Evolutionary conservation across 2,888 invertebrate genomes (phyloP).

Genomic region (Hydriomena furcata): DNA sequence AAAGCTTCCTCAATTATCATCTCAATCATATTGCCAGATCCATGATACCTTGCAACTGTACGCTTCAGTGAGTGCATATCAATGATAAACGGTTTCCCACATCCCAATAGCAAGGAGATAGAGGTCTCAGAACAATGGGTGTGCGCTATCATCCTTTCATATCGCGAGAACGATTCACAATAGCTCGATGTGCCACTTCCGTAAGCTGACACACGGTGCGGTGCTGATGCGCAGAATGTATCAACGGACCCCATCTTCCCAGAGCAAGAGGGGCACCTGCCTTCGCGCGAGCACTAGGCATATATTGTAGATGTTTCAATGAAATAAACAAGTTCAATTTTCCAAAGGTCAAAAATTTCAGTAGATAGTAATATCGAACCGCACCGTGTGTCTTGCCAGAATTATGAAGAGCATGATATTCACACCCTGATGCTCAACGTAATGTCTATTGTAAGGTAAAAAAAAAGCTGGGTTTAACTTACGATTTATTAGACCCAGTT

Average conservation of each 20-base stretch:
- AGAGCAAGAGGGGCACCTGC: no score
- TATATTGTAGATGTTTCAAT: no score
- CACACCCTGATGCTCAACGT: constrained; percentile 7
- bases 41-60: constrained; percentile 7
- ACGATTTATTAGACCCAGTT: no score
- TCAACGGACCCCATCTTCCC: no score
- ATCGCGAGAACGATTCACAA: constrained; percentile 58
- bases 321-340: no score
- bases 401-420: background rate
- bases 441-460: background rate
- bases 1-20: constrained; percentile 4
- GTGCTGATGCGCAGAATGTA: background rate
- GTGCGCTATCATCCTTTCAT: constrained; percentile 60
- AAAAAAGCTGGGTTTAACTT: no score
- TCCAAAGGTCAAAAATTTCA: no score
- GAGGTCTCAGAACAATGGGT: constrained; percentile 51
- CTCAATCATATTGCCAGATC: constrained; percentile 2
- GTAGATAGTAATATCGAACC: no score
- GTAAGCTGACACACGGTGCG: constrained; percentile 28
- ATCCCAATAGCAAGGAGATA: constrained; percentile 49
- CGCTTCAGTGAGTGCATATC: constrained; percentile 19
- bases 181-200: constrained; percentile 49
- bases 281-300: no score
- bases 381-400: background rate
- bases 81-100: constrained; percentile 45